Percentiles rank a stretch among this genome's conserved stretches.
Evolutionary conservation across 2,888 invertebrate species (phyloP).

Genomic region (Drosophila histrio): DNA sequence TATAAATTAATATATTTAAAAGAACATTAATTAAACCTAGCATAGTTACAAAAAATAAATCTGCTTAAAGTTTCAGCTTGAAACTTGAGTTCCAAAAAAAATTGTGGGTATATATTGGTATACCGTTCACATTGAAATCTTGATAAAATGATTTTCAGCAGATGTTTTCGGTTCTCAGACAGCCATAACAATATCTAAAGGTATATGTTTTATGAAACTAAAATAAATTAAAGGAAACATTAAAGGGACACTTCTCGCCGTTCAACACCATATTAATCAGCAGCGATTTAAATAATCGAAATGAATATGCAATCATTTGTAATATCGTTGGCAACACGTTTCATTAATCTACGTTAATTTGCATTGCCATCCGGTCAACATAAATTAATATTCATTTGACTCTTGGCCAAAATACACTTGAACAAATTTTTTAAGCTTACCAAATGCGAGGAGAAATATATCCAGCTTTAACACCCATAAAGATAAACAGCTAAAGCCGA

Average conservation of each 20-base stretch:
- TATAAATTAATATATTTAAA: no score
- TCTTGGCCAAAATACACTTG: constrained; percentile 12
- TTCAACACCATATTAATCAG: neutral
- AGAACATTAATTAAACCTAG: no score
- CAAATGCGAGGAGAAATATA: neutral
- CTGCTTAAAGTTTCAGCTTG: no score
- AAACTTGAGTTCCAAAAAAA: no score
- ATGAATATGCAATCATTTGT: constrained; percentile 27
- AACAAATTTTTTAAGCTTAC: constrained; percentile 25
- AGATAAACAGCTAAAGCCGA: constrained; percentile 15
- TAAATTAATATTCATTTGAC: constrained; percentile 47
- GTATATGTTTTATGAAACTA: neutral
- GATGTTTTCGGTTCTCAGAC: no score
- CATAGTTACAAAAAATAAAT: no score
- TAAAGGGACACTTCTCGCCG: neutral
- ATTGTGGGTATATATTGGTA: no score
- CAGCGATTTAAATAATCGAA: neutral
- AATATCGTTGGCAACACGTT: constrained; percentile 22
- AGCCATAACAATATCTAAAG: no score
- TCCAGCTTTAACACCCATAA: neutral
- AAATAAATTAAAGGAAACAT: neutral
- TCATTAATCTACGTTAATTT: constrained; percentile 31
- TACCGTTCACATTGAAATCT: no score
- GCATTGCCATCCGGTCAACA: constrained; percentile 17
- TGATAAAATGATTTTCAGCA: no score